A percentile compares a stretch with the other conserved stretches of the same genome.
phyloP scores from a whole-genome alignment of 2,888 invertebrate genomes.

The Microchrysa polita region DNA sequence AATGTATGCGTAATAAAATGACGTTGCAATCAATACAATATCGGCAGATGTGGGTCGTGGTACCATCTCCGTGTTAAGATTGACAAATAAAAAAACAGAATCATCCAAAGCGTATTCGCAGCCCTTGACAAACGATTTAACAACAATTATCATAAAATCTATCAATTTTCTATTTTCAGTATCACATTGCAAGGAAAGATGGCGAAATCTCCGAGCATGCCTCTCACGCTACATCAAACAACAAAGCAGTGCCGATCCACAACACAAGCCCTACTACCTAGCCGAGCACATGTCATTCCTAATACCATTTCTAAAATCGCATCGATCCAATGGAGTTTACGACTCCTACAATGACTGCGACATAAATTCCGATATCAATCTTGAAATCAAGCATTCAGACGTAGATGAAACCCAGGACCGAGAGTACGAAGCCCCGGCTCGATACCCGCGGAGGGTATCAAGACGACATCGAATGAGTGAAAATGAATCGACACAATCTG shows the following conservation, averaged over 20 bases:
- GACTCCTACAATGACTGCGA: background rate
- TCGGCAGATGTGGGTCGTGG: no score
- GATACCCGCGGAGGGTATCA: slow-evolving; percentile 52
- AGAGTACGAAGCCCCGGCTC: slow-evolving; percentile 56
- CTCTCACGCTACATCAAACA: slow-evolving; percentile 63
- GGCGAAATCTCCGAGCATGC: slow-evolving; percentile 64
- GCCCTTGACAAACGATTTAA: no score
- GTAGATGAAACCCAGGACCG: slow-evolving; percentile 62
- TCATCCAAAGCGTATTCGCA: no score
- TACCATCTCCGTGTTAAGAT: no score
- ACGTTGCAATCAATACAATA: no score
- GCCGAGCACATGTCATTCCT: slow-evolving; percentile 64
- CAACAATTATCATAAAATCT: no score
- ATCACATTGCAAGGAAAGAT: slow-evolving; percentile 64
- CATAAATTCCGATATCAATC: slow-evolving; percentile 31
- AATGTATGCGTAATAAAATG: no score
- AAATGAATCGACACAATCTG: slow-evolving; percentile 52
- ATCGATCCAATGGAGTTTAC: slow-evolving; percentile 55
- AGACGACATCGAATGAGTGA: slow-evolving; percentile 35
- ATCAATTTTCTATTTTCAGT: slow-evolving; percentile 55
- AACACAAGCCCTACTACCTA: slow-evolving; percentile 64
- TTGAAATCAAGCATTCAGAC: slow-evolving; percentile 59
- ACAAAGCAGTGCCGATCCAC: slow-evolving; percentile 61
- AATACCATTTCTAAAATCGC: slow-evolving; percentile 62
- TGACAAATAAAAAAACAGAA: no score